Evolutionary conservation across 2,113 vertebrate species (phyloP).

Genomic region (Lampris incognitus): DNA sequence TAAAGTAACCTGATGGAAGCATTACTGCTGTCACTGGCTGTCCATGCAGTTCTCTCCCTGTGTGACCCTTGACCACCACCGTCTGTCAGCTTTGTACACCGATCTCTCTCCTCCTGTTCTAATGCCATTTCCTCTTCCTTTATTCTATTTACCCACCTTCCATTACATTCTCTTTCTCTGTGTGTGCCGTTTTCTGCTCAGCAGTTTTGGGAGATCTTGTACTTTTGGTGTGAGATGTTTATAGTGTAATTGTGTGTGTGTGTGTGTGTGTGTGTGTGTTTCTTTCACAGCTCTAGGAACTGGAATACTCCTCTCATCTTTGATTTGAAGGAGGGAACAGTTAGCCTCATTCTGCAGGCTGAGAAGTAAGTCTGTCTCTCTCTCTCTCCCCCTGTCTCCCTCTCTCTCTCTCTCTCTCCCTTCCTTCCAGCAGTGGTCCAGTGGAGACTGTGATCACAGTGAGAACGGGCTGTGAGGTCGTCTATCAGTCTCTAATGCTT

Average conservation of each 20-base stretch:
- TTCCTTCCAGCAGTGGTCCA: slow-evolving; percentile 46
- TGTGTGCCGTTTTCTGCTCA: background rate
- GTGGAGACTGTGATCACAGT: slow-evolving; percentile 17
- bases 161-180: background rate
- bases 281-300: slow-evolving; percentile 87
- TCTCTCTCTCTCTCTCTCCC: background rate
- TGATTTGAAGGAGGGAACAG: slow-evolving; percentile 95
- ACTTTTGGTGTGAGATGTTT: background rate
- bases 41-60: background rate
- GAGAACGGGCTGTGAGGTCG: slow-evolving; percentile 50
- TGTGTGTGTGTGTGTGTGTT: slow-evolving; percentile 5
- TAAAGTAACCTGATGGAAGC: too few species aligned
- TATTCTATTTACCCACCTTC: background rate
- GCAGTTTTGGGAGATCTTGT: background rate
- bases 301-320: slow-evolving; percentile 98
- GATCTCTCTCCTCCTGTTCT: background rate
- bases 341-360: slow-evolving; percentile 94
- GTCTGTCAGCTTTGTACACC: background rate
- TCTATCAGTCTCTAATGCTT: slow-evolving; percentile 67
- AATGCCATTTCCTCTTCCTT: background rate
- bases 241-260: background rate
- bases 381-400: background rate
- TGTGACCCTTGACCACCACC: too few species aligned
- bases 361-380: slow-evolving; percentile 86
- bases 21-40: background rate